Conservation (phyloP, 2,888 invertebrate species). For the Mimumesa dahlbomi region DNA sequence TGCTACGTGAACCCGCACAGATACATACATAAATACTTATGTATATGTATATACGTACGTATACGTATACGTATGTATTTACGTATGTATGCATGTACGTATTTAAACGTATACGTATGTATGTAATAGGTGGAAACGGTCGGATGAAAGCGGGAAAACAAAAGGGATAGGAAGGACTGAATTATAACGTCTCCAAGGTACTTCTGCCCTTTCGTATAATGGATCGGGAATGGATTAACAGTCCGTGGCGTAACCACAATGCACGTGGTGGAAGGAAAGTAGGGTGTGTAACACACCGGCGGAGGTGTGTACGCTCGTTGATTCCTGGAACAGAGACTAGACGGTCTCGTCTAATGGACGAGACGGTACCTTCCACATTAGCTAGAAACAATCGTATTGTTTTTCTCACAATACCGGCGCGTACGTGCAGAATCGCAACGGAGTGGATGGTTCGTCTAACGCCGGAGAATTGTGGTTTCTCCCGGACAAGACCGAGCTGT, state of each 20-base stretch:
- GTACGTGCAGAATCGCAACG: slow-evolving; percentile 21
- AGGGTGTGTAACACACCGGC: slow-evolving; percentile 20
- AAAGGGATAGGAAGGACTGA: slow-evolving; percentile 27
- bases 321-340: slow-evolving; percentile 53
- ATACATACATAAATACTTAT: too few relatives aligned
- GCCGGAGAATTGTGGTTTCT: slow-evolving; percentile 13
- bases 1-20: too few relatives aligned
- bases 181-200: slow-evolving; percentile 52
- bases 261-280: slow-evolving; percentile 34
- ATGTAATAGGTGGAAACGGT: too few relatives aligned
- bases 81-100: too few relatives aligned
- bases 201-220: slow-evolving; percentile 48
- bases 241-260: slow-evolving; percentile 3
- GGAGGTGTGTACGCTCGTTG: slow-evolving; percentile 41
- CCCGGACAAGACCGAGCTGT: not conserved
- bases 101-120: too few relatives aligned
- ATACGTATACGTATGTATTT: too few relatives aligned
- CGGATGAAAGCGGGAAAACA: not conserved
- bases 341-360: slow-evolving; percentile 58
- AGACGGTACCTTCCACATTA: slow-evolving; percentile 59
- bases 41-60: too few relatives aligned
- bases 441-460: slow-evolving; percentile 15
- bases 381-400: slow-evolving; percentile 66
- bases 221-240: slow-evolving; percentile 60
- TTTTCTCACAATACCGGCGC: slow-evolving; percentile 62